Conservation (phyloP, 2,113 vertebrate genomes). For the Puma concolor region DNA sequence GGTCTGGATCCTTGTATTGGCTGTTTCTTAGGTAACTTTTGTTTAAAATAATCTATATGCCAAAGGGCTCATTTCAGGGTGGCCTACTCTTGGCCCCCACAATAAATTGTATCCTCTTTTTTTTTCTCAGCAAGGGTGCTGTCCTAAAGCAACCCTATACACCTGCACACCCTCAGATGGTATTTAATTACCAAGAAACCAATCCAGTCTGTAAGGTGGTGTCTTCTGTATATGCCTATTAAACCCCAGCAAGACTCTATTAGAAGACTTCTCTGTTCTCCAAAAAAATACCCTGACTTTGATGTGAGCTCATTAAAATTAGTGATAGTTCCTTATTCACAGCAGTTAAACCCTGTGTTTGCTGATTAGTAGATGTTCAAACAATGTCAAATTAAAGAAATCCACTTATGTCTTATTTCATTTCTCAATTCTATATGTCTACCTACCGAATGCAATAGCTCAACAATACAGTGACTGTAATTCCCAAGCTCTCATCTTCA, state of each 20-base stretch:
- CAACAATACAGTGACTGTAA: not conserved
- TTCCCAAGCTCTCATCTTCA: not conserved
- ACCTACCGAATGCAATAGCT: not conserved
- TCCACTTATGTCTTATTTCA: not conserved
- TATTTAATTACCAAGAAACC: not conserved
- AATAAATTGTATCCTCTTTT: not conserved
- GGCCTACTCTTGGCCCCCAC: too few relatives aligned
- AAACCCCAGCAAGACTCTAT: not conserved
- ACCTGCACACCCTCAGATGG: not conserved
- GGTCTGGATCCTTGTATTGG: too few relatives aligned
- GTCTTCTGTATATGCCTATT: not conserved
- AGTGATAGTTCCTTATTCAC: not conserved
- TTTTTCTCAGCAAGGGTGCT: not conserved
- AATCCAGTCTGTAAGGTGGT: not conserved
- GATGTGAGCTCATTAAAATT: not conserved
- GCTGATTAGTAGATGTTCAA: not conserved
- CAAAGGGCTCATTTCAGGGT: too few relatives aligned
- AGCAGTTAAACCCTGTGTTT: not conserved
- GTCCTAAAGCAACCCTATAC: not conserved
- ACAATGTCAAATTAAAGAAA: not conserved
- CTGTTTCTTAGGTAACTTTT: too few relatives aligned
- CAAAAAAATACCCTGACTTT: not conserved
- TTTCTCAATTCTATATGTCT: not conserved
- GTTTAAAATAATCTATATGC: too few relatives aligned
- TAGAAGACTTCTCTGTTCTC: not conserved